Evolutionary conservation across 2,797 vertebrate genomes (phyloP).

Genomic region (Myotis planiceps): DNA sequence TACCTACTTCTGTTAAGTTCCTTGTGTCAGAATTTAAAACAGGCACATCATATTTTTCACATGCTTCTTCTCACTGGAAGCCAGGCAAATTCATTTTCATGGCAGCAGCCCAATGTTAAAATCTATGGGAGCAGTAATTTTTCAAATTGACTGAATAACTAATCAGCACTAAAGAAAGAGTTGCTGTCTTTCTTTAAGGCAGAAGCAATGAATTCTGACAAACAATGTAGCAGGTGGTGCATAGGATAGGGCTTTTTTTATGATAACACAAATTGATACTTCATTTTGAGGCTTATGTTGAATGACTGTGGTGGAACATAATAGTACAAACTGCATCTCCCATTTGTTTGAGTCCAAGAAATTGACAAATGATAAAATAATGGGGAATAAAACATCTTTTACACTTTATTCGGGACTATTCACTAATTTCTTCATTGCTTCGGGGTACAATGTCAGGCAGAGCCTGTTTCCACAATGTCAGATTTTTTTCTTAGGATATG

Average conservation of each 20-base stretch:
- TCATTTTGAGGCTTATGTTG: constrained; percentile 1
- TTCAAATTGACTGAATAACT: constrained; percentile 70
- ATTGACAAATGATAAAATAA: neutral
- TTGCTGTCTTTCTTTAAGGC: constrained; percentile 45
- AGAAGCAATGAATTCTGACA: constrained; percentile 46
- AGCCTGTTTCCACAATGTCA: neutral
- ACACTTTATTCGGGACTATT: neutral
- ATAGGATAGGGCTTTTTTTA: neutral
- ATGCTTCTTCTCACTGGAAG: constrained; percentile 30
- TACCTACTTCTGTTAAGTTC: neutral
- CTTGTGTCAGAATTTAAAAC: neutral
- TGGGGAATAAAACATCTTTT: neutral
- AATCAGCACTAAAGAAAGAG: constrained; percentile 33
- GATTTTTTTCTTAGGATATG: neutral
- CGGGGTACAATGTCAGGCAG: neutral
- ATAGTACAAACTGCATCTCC: neutral
- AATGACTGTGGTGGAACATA: neutral
- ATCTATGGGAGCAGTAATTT: constrained; percentile 63
- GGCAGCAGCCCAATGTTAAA: constrained; percentile 50
- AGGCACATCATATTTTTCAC: constrained; percentile 21
- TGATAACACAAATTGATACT: constrained; percentile 21
- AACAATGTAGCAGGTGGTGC: neutral
- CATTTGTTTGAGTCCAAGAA: neutral
- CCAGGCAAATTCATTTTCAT: constrained; percentile 67
- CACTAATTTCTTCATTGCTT: neutral